Evolutionary conservation across 2,113 vertebrate genomes (phyloP), one percentile per base, ranked within the genome.

Genomic region (Noturus placidus): DNA sequence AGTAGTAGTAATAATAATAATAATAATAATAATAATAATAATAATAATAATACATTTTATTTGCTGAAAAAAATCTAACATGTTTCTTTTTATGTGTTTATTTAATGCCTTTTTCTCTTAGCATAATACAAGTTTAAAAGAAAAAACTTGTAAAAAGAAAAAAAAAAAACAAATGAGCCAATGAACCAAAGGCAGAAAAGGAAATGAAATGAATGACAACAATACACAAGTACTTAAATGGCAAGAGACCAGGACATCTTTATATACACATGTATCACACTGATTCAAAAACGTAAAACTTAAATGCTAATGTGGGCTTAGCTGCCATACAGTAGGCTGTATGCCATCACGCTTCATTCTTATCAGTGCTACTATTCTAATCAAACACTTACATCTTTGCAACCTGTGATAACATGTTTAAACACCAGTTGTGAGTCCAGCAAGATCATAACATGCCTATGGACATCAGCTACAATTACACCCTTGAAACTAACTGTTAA

Each of bases 101-200:
- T 89, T 89, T 81, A 33, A 87, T 86, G 82, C 65, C 54, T 81
- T 84, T 81, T 82, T 30, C 22, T 57, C 30, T 57, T 86, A 81
- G 67, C 67, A 61, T 61, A 84, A 42, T 78, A 81, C 63, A 84
- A 11, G 33, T 78, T 77, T 65, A 84, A 52, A 77, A 10, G 13
- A 3, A 63, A 86, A 78, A 78, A n/a, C n/a, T n/a, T n/a, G n/a
- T n/a, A n/a, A n/a, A n/a, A 42, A 42, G 8, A 25, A 52, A 27
- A 77, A 52, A 27, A 77, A 77, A 27, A 13, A 54, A 86, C 8
- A 79, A 15, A 79, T 27, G 20, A 67, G 61, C 30, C 30, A 79
- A 69, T 86, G 7, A 61, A 61, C 27, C 46, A 86, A 86, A 86
- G 19, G 79, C 54, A 30, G 15, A 85, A 61, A 61, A 57, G 74